Evolutionary conservation across 2,888 invertebrate genomes (phyloP).

Genomic region (Eremobia ochroleuca): DNA sequence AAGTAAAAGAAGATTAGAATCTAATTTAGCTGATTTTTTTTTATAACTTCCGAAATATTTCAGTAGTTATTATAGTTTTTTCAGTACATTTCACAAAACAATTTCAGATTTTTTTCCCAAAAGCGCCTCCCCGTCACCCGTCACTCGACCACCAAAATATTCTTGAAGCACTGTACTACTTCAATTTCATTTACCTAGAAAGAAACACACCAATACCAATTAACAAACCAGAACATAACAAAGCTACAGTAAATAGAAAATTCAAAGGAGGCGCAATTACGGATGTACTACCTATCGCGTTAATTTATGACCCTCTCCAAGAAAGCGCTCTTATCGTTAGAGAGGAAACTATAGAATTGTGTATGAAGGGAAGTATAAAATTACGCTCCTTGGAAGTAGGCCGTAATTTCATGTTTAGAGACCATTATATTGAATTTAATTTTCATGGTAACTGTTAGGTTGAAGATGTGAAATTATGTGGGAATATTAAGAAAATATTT

Average conservation of each 20-base stretch:
- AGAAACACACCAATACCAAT: slow-evolving; percentile 46
- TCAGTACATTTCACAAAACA: not conserved
- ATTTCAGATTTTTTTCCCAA: too few relatives aligned
- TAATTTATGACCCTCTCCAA: slow-evolving; percentile 65
- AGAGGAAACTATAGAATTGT: slow-evolving; percentile 51
- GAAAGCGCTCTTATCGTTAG: slow-evolving; percentile 66
- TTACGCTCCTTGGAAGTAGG: slow-evolving; percentile 49
- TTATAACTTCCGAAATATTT: too few relatives aligned
- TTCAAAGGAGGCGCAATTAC: slow-evolving; percentile 66
- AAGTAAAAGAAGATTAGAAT: too few relatives aligned
- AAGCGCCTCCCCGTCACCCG: not conserved
- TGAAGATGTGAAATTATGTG: not conserved
- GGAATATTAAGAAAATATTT: not conserved
- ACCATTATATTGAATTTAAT: slow-evolving; percentile 57
- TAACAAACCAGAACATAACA: slow-evolving; percentile 59
- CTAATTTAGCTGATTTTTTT: too few relatives aligned
- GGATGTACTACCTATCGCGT: slow-evolving; percentile 47
- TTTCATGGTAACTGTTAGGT: slow-evolving; percentile 22
- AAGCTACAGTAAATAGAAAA: slow-evolving; percentile 66
- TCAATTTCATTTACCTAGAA: not conserved
- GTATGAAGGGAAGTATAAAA: slow-evolving; percentile 61
- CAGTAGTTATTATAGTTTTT: too few relatives aligned
- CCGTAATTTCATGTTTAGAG: slow-evolving; percentile 55
- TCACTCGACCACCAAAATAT: not conserved
- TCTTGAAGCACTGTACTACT: not conserved